Evolutionary conservation across 2,888 invertebrate species (phyloP).

Genomic region (Patella ulyssiponensis): DNA sequence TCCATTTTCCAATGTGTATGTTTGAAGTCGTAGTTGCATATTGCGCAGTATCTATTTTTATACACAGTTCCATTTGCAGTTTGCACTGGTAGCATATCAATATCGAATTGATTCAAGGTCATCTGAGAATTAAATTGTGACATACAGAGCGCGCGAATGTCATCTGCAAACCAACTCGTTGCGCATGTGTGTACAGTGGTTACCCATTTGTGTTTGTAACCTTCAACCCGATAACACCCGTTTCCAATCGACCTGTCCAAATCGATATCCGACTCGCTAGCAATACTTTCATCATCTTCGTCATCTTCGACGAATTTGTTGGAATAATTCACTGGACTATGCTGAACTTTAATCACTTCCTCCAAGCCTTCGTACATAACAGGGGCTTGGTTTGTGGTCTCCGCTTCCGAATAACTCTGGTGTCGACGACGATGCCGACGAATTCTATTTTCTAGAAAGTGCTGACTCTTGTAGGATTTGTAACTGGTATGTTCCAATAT

Average conservation of each 20-base stretch:
- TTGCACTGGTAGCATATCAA: conserved; percentile 53
- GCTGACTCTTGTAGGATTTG: too few species aligned
- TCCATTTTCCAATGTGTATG: conserved; percentile 48
- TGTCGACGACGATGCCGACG: too few species aligned
- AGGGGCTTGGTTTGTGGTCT: too few species aligned
- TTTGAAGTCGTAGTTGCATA: conserved; percentile 45
- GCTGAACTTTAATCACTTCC: too few species aligned
- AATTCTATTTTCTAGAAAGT: too few species aligned
- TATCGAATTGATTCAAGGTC: conserved; percentile 35
- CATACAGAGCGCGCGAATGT: conserved; percentile 39
- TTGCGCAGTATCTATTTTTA: conserved; percentile 57
- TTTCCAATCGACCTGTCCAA: conserved; percentile 37
- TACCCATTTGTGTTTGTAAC: conserved; percentile 42
- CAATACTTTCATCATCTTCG: conserved; percentile 8
- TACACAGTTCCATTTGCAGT: conserved; percentile 53
- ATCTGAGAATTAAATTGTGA: conserved; percentile 22
- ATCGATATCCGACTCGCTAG: conserved; percentile 14
- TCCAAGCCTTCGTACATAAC: too few species aligned
- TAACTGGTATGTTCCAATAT: too few species aligned
- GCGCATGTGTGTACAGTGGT: conserved; percentile 50
- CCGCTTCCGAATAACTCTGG: too few species aligned
- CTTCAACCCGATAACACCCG: conserved; percentile 36
- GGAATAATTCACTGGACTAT: too few species aligned
- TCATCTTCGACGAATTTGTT: too few species aligned
- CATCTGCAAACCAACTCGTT: conserved; percentile 26